Percentiles rank a stretch among this genome's conserved stretches.
phyloP scores from a whole-genome alignment of 2,113 vertebrate genomes.

The Stomatorhinus ivindoensis region DNA sequence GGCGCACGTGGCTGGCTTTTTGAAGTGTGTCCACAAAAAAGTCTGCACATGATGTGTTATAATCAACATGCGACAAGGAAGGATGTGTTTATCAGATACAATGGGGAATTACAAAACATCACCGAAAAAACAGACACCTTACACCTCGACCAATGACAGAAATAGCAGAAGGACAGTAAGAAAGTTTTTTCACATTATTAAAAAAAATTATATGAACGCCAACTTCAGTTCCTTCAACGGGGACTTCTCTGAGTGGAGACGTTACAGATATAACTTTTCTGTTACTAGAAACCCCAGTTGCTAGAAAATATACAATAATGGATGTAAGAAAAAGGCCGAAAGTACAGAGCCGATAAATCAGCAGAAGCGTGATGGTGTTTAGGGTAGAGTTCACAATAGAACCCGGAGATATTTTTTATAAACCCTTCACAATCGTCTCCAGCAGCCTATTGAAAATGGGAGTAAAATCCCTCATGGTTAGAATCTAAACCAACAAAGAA shows the following conservation, averaged over 20 bases:
- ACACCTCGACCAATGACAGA: neutral
- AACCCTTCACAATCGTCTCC: neutral
- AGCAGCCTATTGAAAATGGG: neutral
- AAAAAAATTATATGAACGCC: neutral
- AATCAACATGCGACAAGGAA: neutral
- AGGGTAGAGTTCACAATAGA: neutral
- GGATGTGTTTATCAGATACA: neutral
- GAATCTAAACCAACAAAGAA: neutral
- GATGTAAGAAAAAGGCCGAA: neutral
- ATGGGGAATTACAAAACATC: neutral
- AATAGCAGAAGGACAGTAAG: neutral
- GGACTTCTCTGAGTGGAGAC: neutral
- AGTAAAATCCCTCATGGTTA: neutral
- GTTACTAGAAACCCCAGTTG: neutral
- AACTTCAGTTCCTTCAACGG: neutral
- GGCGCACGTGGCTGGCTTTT: neutral
- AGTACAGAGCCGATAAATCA: neutral
- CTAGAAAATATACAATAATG: neutral
- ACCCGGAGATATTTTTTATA: neutral
- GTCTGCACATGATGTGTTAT: neutral
- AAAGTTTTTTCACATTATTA: neutral
- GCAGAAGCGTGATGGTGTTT: neutral
- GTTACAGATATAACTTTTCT: neutral
- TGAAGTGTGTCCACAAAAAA: neutral
- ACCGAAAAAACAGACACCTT: neutral